Evolutionary conservation across 2,113 vertebrate genomes (phyloP), one percentile per base, ranked within the genome.

Genomic region (Rana temporaria): DNA sequence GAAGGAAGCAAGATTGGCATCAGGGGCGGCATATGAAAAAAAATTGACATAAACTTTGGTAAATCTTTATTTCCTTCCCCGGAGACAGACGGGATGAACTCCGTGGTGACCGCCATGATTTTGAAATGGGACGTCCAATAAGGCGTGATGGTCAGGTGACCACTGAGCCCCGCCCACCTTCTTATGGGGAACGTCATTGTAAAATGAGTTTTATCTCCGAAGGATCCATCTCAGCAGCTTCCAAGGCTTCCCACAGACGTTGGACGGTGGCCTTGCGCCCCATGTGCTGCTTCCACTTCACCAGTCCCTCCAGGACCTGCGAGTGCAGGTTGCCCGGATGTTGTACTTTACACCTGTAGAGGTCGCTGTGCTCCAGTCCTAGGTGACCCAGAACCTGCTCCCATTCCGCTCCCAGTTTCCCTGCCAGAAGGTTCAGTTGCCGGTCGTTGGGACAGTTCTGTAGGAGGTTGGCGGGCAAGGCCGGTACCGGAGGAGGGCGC

Each of bases 301-400:
- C 85, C 26, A 99, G 92, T 0, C 95, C 96, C 0, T 95, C 93
- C 24, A 99, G 84, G 0, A 92, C 90, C 82, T 98, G 96, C 0
- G 90, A 92, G 26, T 95, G 95, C n/a, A 91, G 70, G 57, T 89
- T 95, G 85, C 94, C 90, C 0, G 89, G 88, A 84, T 99, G 92
- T 82, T 95, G 93, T 72, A 91, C 91, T 75, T 95, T 95, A 73
- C 97, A 98, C 59, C 93, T 92, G 81, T 95, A 96, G 88, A 98
- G 55, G 2, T 94, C 94, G 3, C 86, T 90, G 4, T 90, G 84
- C 0, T 95, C 92, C 89, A 98, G 87, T 4, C 97, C 98, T 88
- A 99, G 90, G 6, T 94, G 93, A 86, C 97, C 85, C 79, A 94
- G 87, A 2, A 97, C 79, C 1, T 86, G 82, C 84, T 98, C 96